Percentiles rank a stretch among this genome's conserved stretches.
Conservation (phyloP, 2,888 invertebrate genomes). For the Philopedon plagiatum region DNA sequence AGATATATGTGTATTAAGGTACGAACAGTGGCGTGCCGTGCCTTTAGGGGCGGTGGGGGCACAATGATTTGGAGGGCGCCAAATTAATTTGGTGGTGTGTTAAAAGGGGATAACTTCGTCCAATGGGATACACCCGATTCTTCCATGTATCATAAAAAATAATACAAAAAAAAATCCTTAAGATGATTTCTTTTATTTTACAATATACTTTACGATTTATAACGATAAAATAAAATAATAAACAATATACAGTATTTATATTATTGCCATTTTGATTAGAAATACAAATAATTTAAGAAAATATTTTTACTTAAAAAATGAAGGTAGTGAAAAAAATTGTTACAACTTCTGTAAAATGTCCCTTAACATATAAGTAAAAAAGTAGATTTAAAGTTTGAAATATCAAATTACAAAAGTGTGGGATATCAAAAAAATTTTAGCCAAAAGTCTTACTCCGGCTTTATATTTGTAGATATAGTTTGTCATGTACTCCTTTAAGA, state of each 20-base stretch:
- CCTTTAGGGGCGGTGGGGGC: too few relatives aligned
- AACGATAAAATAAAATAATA: conserved; percentile 33
- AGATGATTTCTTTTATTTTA: conserved; percentile 41
- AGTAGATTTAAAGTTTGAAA: conserved; percentile 13
- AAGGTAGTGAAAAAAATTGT: background rate
- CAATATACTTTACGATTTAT: conserved; percentile 40
- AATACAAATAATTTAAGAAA: conserved; percentile 23
- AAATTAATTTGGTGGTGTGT: too few relatives aligned
- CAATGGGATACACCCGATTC: too few relatives aligned
- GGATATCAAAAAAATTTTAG: too few relatives aligned
- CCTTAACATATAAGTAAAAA: background rate
- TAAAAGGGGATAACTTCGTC: too few relatives aligned
- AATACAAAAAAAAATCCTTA: conserved; percentile 16
- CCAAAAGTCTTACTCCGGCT: background rate
- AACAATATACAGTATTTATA: conserved; percentile 45
- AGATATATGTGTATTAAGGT: too few relatives aligned
- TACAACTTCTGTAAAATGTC: conserved; percentile 28
- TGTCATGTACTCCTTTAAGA: too few relatives aligned
- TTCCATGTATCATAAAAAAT: background rate
- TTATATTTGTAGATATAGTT: too few relatives aligned
- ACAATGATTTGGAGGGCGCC: too few relatives aligned
- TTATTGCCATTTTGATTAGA: conserved; percentile 48
- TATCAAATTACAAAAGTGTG: too few relatives aligned
- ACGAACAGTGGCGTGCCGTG: too few relatives aligned
- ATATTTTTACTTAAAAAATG: background rate